Evolutionary conservation across 2,888 invertebrate species (phyloP), one percentile per base, ranked within the genome.

Genomic region (Tromatobia lineatoria): DNA sequence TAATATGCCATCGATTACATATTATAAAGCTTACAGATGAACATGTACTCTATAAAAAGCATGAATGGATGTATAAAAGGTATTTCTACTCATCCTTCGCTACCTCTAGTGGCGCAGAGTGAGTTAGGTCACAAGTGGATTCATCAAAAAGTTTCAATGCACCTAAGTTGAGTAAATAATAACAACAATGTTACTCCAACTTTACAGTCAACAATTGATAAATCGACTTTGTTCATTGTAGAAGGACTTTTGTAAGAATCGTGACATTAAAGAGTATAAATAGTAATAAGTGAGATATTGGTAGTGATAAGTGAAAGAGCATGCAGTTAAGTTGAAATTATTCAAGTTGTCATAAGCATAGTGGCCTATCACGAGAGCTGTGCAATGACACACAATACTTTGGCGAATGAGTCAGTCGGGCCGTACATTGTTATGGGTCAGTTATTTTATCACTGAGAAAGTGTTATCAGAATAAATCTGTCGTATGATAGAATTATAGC

Each of bases 321-420:
- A 25, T 13, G 13, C 57, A 7, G n/a, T 50, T 50, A 15, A 15
- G 23, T 57, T 13, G 45, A 8, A 34, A 70, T 25, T 61, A 70
- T 79, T 42, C 61, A 71, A 61, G 23, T 15, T 23, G 50, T 64
- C 70, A 34, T 13, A 42, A 71, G 34, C 13, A 25, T 34, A 61
- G 42, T 71, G 78, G 34, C 70, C 70, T 70, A 78, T 78, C 70
- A 61, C 64, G 69, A 70, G 52, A 71, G 13, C 11, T 23, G 54
- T 54, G 71, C 42, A 38, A 42, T 57, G 71, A 71, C 42, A 71
- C 54, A 57, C 54, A 42, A 57, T 71, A 57, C 54, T 23, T 38
- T 42, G 20, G 54, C 23, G 54, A 71, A 38, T 25, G 71, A 71
- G 23, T 71, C 54, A 71, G 54, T 71, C 54, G 54, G n/a, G 20